Evolutionary conservation across 30 jellyfish, hydroid and myxozoan genomes (phyloP).

Genomic region (Aurelia aurita complex sp. Pacific): DNA sequence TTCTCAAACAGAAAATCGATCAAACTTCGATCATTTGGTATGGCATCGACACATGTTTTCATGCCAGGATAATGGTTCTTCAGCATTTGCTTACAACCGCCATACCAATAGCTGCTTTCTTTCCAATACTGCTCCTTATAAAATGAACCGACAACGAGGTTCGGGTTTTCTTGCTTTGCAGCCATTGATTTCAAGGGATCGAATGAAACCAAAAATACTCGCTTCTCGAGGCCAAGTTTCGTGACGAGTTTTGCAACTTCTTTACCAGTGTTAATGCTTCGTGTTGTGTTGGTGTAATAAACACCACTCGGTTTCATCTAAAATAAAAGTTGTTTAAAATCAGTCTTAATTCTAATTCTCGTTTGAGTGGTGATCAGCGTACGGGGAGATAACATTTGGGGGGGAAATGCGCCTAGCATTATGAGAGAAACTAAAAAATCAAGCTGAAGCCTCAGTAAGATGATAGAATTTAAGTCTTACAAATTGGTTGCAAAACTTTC

Average conservation of each 20-base stretch:
- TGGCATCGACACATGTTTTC: constrained; percentile 43
- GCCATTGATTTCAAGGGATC: constrained; percentile 58
- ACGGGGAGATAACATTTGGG: too few relatives aligned
- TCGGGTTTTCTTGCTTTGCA: constrained; percentile 69
- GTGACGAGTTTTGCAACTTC: constrained; percentile 74
- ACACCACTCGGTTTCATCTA: constrained; percentile 79
- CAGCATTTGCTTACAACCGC: neutral
- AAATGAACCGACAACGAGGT: constrained; percentile 72
- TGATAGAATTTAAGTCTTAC: too few relatives aligned
- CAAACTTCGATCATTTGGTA: constrained; percentile 48
- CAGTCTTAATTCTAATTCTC: too few relatives aligned
- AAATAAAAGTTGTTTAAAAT: neutral
- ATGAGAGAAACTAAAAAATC: too few relatives aligned
- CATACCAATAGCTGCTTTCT: neutral
- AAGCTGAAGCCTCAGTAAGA: too few relatives aligned
- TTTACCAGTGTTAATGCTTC: constrained; percentile 57
- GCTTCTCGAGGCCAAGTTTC: constrained; percentile 42
- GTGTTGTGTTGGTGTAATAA: neutral
- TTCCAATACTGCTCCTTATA: constrained; percentile 30
- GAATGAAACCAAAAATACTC: constrained; percentile 69
- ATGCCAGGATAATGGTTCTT: constrained; percentile 41
- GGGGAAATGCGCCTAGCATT: too few relatives aligned
- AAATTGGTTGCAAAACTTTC: too few relatives aligned
- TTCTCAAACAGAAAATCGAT: constrained; percentile 51
- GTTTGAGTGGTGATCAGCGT: too few relatives aligned